Conservation (phyloP, 2,113 vertebrate genomes). For the Procavia capensis region DNA sequence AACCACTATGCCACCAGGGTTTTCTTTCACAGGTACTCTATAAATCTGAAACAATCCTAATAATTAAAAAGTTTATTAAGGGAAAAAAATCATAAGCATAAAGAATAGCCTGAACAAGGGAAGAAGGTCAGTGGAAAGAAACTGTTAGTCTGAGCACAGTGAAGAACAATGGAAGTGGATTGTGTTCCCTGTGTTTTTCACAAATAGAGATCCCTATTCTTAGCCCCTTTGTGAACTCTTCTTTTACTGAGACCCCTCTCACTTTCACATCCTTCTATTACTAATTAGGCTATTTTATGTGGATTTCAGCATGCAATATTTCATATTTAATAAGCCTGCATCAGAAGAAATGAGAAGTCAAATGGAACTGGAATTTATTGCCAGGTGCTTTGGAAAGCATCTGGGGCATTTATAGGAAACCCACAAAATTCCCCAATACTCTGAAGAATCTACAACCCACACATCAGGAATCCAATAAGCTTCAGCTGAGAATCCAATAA, state of each 20-base stretch:
- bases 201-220: not conserved
- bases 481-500: conserved; percentile 74
- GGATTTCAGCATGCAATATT: conserved; percentile 78
- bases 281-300: conserved; percentile 81
- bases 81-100: not conserved
- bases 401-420: conserved; percentile 74
- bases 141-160: not conserved
- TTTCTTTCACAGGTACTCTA: not conserved
- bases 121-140: not conserved
- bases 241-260: conserved; percentile 49
- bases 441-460: conserved; percentile 62
- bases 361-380: conserved; percentile 73
- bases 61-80: not conserved
- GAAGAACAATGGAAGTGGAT: not conserved
- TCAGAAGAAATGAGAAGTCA: conserved; percentile 76
- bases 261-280: conserved; percentile 71
- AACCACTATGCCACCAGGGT: too few species aligned
- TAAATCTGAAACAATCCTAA: not conserved
- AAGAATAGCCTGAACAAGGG: not conserved
- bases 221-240: conserved; percentile 10
- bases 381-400: conserved; percentile 81
- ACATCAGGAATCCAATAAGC: conserved; percentile 73
- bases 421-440: conserved; percentile 78
- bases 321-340: conserved; percentile 80
- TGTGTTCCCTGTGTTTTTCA: conserved; percentile 20